phyloP scores from a whole-genome alignment of 1,140 invertebrate genomes.

The Proales similis region DNA sequence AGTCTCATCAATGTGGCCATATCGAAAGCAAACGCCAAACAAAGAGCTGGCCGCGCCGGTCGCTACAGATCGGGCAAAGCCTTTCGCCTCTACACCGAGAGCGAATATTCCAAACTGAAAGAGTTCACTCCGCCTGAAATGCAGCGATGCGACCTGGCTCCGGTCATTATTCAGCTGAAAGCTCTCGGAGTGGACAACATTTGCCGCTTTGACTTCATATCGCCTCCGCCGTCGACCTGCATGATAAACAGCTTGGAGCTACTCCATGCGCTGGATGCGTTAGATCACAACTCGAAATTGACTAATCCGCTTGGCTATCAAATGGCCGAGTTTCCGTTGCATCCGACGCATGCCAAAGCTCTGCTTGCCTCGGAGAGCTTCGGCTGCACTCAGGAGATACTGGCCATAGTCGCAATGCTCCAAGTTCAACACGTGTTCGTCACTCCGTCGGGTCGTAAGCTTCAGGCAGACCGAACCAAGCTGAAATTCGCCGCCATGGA shows the following conservation, averaged over 20 bases:
- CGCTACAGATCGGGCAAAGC: slow-evolving; percentile 74
- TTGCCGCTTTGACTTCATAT: slow-evolving; percentile 57
- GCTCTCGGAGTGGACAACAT: slow-evolving; percentile 86
- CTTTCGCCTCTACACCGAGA: slow-evolving; percentile 62
- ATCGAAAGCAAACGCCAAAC: slow-evolving; percentile 78
- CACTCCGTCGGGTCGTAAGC: slow-evolving; percentile 56
- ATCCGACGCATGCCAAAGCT: slow-evolving; percentile 78
- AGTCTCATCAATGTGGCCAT: slow-evolving; percentile 73
- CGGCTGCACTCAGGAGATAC: slow-evolving; percentile 78
- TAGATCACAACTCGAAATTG: slow-evolving; percentile 71
- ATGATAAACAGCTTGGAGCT: slow-evolving; percentile 76
- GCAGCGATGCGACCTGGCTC: slow-evolving; percentile 75
- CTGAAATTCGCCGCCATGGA: slow-evolving; percentile 78
- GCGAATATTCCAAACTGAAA: slow-evolving; percentile 65
- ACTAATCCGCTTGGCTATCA: slow-evolving; percentile 70
- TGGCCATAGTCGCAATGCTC: slow-evolving; percentile 77
- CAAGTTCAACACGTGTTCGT: slow-evolving; percentile 83
- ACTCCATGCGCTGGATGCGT: slow-evolving; percentile 72
- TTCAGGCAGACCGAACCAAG: slow-evolving; percentile 55
- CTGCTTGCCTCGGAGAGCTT: slow-evolving; percentile 72
- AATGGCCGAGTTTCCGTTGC: slow-evolving; percentile 86
- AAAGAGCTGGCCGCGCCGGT: slow-evolving; percentile 84
- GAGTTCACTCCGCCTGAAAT: slow-evolving; percentile 77
- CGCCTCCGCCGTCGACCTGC: slow-evolving; percentile 77
- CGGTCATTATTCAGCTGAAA: slow-evolving; percentile 81